A percentile compares a stretch with the other conserved stretches of the same genome.
Evolutionary conservation across 2,797 vertebrate genomes (phyloP).

Genomic region (Poecilia velifera): DNA sequence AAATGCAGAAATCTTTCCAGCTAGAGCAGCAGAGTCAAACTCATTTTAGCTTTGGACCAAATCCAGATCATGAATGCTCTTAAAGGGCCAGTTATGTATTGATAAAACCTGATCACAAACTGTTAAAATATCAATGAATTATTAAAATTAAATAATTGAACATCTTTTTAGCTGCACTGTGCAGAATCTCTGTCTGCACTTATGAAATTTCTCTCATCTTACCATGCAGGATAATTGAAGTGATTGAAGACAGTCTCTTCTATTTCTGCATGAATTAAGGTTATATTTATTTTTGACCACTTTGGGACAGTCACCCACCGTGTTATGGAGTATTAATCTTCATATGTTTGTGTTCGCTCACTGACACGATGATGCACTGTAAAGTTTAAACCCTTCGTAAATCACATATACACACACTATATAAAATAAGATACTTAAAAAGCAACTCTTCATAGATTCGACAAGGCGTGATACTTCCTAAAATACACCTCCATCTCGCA

Average conservation of each 20-base stretch:
- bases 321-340: neutral
- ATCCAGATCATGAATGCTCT: no score
- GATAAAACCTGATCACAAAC: neutral
- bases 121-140: no score
- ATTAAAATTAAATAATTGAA: no score
- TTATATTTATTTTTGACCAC: neutral
- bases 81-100: no score
- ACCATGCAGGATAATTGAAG: neutral
- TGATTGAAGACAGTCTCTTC: neutral
- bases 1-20: neutral
- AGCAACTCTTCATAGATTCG: neutral
- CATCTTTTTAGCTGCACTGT: neutral
- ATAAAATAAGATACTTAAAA: neutral
- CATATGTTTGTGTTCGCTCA: neutral
- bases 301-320: neutral
- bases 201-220: neutral
- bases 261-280: neutral
- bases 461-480: neutral
- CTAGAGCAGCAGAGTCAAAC: neutral
- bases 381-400: neutral
- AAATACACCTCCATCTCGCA: neutral
- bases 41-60: no score
- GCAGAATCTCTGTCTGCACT: neutral
- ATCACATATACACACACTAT: neutral
- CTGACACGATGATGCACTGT: neutral